phyloP scores from a whole-genome alignment of 2,797 vertebrate genomes.

The Scolopax bukidnonensis region DNA sequence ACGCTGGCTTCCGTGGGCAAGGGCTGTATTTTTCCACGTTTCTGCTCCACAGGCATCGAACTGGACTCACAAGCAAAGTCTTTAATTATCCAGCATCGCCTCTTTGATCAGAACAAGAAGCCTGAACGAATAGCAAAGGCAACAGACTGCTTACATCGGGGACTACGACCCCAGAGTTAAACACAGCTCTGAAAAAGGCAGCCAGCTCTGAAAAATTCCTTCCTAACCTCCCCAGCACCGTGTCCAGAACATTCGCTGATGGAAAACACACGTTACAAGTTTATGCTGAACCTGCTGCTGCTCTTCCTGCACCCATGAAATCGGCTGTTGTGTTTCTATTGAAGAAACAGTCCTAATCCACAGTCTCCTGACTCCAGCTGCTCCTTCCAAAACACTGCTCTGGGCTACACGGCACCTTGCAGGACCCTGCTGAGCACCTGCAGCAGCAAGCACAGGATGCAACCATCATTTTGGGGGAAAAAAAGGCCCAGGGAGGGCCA shows the following conservation, averaged over 20 bases:
- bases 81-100: neutral
- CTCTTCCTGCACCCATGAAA: neutral
- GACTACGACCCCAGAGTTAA: fast-evolving
- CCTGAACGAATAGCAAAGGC: neutral
- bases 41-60: neutral
- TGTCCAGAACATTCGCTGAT: fast-evolving
- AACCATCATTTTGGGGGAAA: fast-evolving
- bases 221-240: neutral
- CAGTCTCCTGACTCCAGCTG: neutral
- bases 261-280: fast-evolving
- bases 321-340: fast-evolving
- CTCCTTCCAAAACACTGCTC: neutral
- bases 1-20: fast-evolving
- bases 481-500: fast-evolving
- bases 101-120: neutral
- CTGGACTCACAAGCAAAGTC: neutral
- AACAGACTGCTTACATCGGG: neutral
- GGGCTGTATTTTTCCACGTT: neutral
- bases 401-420: fast-evolving
- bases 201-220: neutral
- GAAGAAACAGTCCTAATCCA: too few relatives aligned
- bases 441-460: neutral
- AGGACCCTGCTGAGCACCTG: neutral
- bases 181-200: neutral
- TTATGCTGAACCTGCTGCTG: fast-evolving